Percentiles rank a stretch among this genome's conserved stretches.
Evolutionary conservation across 2,797 vertebrate genomes (phyloP).

Genomic region (Tiaroga cobitis): DNA sequence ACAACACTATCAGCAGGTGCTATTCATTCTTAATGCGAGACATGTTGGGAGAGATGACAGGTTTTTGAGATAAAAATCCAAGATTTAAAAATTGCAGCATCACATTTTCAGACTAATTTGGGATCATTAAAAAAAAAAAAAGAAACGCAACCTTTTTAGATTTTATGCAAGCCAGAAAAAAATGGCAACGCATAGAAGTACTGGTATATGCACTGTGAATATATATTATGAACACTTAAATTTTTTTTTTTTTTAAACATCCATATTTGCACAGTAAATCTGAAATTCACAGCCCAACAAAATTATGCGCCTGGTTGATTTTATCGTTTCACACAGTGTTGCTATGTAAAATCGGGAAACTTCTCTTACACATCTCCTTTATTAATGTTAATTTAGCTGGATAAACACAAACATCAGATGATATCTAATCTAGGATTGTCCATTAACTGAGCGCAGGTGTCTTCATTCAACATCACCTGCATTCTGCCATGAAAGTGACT

Average conservation of each 20-base stretch:
- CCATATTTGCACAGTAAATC: background rate
- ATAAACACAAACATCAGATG: background rate
- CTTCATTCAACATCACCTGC: background rate
- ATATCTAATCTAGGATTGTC: background rate
- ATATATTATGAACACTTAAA: too few species aligned
- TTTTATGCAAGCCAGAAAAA: background rate
- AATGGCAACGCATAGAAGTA: background rate
- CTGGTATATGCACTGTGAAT: background rate
- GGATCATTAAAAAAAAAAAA: too few species aligned
- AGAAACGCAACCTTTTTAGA: background rate
- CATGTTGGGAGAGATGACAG: background rate
- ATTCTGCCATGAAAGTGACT: background rate
- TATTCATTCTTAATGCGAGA: background rate
- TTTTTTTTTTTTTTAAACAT: too few species aligned
- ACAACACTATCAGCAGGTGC: constrained; percentile 1
- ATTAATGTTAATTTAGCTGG: background rate
- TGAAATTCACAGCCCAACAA: background rate
- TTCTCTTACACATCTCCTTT: background rate
- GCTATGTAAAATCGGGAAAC: background rate
- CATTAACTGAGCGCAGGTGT: background rate
- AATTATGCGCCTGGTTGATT: background rate
- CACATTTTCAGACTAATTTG: background rate
- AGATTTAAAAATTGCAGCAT: background rate
- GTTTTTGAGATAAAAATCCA: background rate
- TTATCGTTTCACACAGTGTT: background rate